phyloP scores from a whole-genome alignment of 2,113 vertebrate genomes.

The Rhipidura dahli region DNA sequence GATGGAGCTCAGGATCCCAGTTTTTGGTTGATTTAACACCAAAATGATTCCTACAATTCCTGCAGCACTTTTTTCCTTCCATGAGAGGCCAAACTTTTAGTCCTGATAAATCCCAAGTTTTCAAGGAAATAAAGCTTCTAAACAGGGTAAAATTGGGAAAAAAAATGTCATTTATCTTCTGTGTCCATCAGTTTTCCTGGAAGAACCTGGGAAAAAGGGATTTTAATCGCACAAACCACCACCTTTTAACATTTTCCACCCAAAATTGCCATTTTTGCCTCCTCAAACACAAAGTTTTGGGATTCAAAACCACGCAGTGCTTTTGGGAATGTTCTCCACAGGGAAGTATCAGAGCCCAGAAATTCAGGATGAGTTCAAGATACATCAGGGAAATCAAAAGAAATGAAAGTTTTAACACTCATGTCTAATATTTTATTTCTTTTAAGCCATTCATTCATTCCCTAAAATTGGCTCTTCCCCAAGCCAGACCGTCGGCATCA shows the following conservation, averaged over 20 bases:
- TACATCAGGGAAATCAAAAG: background rate
- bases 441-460: background rate
- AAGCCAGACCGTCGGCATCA: background rate
- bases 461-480: background rate
- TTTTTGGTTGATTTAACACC: background rate
- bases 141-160: background rate
- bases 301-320: rapidly evolving
- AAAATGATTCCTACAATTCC: background rate
- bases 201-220: background rate
- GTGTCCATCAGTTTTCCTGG: background rate
- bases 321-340: background rate
- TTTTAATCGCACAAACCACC: background rate
- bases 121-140: background rate
- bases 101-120: background rate
- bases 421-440: background rate
- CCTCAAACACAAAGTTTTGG: background rate
- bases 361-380: background rate
- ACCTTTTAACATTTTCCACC: background rate
- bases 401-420: background rate
- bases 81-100: background rate
- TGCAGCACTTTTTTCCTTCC: background rate
- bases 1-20: background rate
- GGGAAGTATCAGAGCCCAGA: background rate
- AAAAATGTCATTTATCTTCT: background rate
- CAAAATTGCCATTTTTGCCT: background rate